These are phyloP conservation scores for Azorinus chamasolen DNA, from an alignment of 2,888 invertebrate species.

Conservation along the genomic window DNA sequence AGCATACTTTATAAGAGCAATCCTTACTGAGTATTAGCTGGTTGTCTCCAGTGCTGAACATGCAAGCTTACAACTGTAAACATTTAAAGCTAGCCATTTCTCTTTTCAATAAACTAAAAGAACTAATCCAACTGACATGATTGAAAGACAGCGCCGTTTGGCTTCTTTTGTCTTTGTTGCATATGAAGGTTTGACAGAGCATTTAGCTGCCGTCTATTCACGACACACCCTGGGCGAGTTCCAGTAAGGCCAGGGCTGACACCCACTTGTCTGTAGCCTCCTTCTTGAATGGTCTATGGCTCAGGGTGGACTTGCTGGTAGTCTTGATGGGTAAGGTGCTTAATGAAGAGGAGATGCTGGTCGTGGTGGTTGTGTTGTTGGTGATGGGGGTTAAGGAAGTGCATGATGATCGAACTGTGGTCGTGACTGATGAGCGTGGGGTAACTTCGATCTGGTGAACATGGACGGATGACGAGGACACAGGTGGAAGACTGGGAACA, in stretches of 20 bases:
- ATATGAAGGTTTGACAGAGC: too few relatives aligned
- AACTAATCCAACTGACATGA: too few relatives aligned
- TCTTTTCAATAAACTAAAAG: too few relatives aligned
- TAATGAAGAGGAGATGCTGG: background rate
- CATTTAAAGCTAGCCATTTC: too few relatives aligned
- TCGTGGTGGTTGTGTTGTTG: background rate
- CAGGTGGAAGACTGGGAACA: conserved; percentile 38
- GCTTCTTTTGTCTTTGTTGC: too few relatives aligned
- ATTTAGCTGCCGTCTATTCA: conserved; percentile 24
- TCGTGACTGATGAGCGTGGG: background rate
- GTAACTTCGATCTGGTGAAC: conserved; percentile 55
- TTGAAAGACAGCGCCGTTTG: too few relatives aligned
- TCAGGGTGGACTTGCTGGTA: conserved; percentile 19
- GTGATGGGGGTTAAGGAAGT: background rate
- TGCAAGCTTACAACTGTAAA: too few relatives aligned
- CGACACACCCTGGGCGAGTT: conserved; percentile 78
- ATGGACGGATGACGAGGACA: conserved; percentile 40
- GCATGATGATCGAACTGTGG: conserved; percentile 3
- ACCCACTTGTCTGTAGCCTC: conserved; percentile 81
- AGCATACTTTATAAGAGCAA: too few relatives aligned
- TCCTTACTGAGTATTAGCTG: too few relatives aligned
- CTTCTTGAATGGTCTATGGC: conserved; percentile 60
- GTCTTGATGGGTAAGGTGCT: conserved; percentile 4
- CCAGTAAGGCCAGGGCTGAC: conserved; percentile 81
- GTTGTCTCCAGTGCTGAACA: too few relatives aligned